Base-by-base conservation (phyloP, 2,888 invertebrate genomes). In the Rhogogaster chlorosoma region DNA sequence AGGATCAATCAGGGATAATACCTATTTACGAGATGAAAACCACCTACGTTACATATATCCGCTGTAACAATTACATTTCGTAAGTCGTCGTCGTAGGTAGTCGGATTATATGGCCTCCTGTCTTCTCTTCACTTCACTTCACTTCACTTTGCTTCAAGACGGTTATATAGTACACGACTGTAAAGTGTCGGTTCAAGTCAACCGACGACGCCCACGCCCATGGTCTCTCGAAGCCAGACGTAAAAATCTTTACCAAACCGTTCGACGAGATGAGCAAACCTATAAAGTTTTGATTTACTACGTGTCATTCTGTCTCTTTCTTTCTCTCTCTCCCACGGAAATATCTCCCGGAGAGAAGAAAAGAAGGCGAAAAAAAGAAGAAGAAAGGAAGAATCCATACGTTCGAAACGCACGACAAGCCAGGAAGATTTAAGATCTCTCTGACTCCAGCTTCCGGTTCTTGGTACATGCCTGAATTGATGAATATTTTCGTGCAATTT, bases 261-360 rank as follows among this genome's bases (percentile, higher is more conserved):
- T 77, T 53, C 77, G 77, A 49, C 86, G 87, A 86, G 91, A 92
- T 90, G 91, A 92, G 91, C 88, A 88, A 89, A 89, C 89, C 89
- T 92, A 90, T 91, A 92, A 92, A 92, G 91, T 91, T 93, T 92
- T 93, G 92, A 93, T 92, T 92, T 93, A 92, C 91, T 89, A 91
- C 92, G 90, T 91, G 93, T 92, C 92, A 91, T 90, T 91, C 42
- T 73, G 42, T 22, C 22, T 73, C 10, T 73, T 22, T 73, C 32
- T 67, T 32, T 32, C 15, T 32, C 32, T 32, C 18, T 67, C 29
- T 67, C 32, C 7, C 12, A n/a, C n/a, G 18, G 12, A 12, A 29
- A 4, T n/a, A n/a, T n/a, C 10, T 61, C 22, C 1, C 26, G 2
- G 12, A 61, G 22, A 26, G 61, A 10, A 61, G 2, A 26, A 4